Base-by-base conservation (phyloP, 2,888 invertebrate genomes). In the Hoplodrina ambigua region DNA sequence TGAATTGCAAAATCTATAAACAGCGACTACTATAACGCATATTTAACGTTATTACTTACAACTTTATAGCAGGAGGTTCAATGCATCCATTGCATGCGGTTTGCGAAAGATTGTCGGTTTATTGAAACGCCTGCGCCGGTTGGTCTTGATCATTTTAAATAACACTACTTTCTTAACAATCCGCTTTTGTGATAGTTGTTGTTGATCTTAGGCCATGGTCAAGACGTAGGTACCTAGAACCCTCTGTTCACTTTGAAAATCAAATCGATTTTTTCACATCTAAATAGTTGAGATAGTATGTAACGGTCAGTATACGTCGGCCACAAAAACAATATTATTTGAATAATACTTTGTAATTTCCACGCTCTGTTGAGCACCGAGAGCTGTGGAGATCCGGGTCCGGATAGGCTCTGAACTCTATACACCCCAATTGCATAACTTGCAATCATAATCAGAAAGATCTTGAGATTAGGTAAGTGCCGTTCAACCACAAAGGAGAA, bases 101-200 rank as follows among this genome's bases (percentile, higher is more conserved):
- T 79, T 76, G 11, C 68, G 61, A 54, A 55, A 74, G 6, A 33
- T 1, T 30, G 13, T 2, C 50, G 19, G 46, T 19, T 53, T n/a
- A 49, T 41, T 61, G 58, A 55, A 54, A 33, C 37, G 15, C 15
- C 13, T 8, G 53, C 53, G 55, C 79, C 52, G 33, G 62, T 76
- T 60, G 62, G 19, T 63, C 80, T 76, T 80, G 75, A 68, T 68
- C 30, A 50, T 55, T 55, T 66, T 57, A 54, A 66, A 73, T 37
- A 61, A 53, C 50, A 67, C 53, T 11, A 81, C 81, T 77, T 80
- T 78, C 76, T 77, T 55, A 25, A 57, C 20, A 65, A 78, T 65
- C 20, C 30, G 4, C 4, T 53, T 52, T 50, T 62, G 52, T 20
- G 61, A 78, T 76, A 75, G 71, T 80, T 70, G 69, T 54, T 56